Evolutionary conservation across 1,140 invertebrate species (phyloP).

Genomic region (Glomeris maerens): DNA sequence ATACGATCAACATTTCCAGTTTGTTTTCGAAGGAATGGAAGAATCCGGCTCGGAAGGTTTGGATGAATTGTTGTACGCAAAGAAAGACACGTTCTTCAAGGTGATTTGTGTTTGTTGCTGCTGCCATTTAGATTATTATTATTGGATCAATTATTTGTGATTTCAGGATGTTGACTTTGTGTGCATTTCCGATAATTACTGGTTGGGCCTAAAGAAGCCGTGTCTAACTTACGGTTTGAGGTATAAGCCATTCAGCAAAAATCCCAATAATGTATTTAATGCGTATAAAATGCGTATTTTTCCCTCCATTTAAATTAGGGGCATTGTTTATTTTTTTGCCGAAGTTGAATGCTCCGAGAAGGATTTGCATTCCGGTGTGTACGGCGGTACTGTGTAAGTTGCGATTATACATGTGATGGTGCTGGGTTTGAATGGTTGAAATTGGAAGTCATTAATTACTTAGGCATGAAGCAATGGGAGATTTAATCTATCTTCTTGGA

Average conservation of each 20-base stretch:
- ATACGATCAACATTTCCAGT: constrained; percentile 37
- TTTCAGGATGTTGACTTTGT: constrained; percentile 67
- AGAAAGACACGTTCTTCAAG: constrained; percentile 63
- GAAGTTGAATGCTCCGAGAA: constrained; percentile 77
- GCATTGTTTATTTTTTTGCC: constrained; percentile 80
- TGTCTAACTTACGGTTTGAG: constrained; percentile 93
- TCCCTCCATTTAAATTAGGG: constrained; percentile 33
- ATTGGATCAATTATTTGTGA: not conserved
- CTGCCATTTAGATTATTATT: constrained; percentile 1
- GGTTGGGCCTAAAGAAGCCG: constrained; percentile 90
- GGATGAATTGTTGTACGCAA: constrained; percentile 62
- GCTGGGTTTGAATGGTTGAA: not conserved
- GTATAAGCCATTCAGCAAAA: constrained; percentile 23
- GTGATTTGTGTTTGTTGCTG: constrained; percentile 15
- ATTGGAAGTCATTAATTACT: constrained; percentile 5
- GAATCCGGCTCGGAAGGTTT: constrained; percentile 91
- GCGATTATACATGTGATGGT: not conserved
- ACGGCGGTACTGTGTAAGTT: constrained; percentile 73
- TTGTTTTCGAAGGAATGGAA: constrained; percentile 97
- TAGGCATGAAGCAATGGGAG: constrained; percentile 69
- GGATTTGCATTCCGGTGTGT: constrained; percentile 91
- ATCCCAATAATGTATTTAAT: not conserved
- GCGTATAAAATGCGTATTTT: not conserved
- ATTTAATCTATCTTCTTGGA: constrained; percentile 69
- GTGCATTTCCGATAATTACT: constrained; percentile 98